Percentiles rank a stretch among this genome's conserved stretches.
phyloP scores from a whole-genome alignment of 1,140 invertebrate genomes.

The Drosophila arawakana region DNA sequence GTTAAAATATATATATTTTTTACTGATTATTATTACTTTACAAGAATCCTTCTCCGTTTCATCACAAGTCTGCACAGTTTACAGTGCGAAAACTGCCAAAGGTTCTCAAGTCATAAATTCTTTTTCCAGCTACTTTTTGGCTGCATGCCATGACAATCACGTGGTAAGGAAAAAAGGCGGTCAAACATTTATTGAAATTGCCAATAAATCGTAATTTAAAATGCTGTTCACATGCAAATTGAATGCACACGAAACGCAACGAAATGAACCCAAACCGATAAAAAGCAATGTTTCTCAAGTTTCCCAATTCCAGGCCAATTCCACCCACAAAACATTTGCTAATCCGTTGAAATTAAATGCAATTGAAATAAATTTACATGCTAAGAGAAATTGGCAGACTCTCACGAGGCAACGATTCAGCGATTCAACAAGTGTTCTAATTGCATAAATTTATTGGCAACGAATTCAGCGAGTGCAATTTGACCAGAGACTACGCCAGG shows the following conservation, averaged over 20 bases:
- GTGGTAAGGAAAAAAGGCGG: conserved; percentile 34
- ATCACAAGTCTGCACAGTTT: no score
- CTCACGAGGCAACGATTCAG: conserved; percentile 26
- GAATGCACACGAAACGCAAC: neutral
- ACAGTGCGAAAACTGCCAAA: no score
- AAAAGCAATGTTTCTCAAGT: conserved; percentile 10
- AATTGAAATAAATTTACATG: conserved; percentile 82
- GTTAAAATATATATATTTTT: no score
- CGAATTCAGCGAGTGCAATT: conserved; percentile 43
- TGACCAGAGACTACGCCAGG: conserved; percentile 18
- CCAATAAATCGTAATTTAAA: conserved; percentile 69
- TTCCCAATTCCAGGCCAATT: neutral
- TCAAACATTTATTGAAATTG: conserved; percentile 52
- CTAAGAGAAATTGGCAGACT: conserved; percentile 55
- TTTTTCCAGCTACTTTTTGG: neutral
- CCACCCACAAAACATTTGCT: conserved; percentile 44
- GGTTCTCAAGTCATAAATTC: neutral
- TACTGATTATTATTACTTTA: no score
- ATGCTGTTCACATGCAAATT: conserved; percentile 55
- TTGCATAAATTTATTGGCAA: conserved; percentile 83
- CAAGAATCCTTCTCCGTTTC: no score
- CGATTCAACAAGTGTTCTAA: conserved; percentile 74
- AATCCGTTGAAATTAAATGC: conserved; percentile 81
- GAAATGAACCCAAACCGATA: neutral
- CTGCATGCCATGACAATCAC: conserved; percentile 18